These are phyloP conservation scores for Blera fallax DNA, from an alignment of 2,888 invertebrate species.

Conservation along the genomic window DNA sequence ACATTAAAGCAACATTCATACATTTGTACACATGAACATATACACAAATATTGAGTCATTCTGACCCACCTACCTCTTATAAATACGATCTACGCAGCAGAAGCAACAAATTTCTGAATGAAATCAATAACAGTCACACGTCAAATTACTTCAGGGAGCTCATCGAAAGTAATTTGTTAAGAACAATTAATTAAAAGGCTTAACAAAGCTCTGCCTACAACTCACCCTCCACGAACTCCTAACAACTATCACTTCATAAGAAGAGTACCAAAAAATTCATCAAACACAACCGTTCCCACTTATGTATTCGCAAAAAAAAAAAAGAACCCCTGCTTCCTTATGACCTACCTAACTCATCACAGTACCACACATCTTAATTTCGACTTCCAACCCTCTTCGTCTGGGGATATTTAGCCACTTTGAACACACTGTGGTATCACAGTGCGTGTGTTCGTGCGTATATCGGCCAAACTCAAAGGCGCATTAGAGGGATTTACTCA, in stretches of 20 bases:
- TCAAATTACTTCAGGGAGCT: constrained; percentile 45
- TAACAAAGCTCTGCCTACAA: constrained; percentile 30
- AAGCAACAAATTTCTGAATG: constrained; percentile 57
- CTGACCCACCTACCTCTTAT: background rate
- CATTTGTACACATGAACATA: background rate
- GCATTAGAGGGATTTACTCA: constrained; percentile 64
- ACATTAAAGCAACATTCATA: no score
- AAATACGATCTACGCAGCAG: background rate
- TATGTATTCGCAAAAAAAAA: background rate
- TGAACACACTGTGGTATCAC: background rate
- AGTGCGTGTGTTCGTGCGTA: constrained; percentile 19
- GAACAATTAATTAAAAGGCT: constrained; percentile 68
- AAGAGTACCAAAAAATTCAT: constrained; percentile 32
- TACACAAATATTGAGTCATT: background rate
- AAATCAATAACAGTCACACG: constrained; percentile 61
- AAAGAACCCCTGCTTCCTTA: background rate
- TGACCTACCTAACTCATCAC: constrained; percentile 35
- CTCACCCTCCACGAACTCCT: background rate
- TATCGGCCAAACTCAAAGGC: constrained; percentile 45
- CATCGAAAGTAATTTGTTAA: constrained; percentile 58
- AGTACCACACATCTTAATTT: constrained; percentile 37
- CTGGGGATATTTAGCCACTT: background rate
- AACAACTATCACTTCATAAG: constrained; percentile 33
- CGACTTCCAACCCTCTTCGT: background rate
- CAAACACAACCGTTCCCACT: constrained; percentile 34